phyloP scores from a whole-genome alignment of 2,797 vertebrate genomes.

The Aphelocoma californica region DNA sequence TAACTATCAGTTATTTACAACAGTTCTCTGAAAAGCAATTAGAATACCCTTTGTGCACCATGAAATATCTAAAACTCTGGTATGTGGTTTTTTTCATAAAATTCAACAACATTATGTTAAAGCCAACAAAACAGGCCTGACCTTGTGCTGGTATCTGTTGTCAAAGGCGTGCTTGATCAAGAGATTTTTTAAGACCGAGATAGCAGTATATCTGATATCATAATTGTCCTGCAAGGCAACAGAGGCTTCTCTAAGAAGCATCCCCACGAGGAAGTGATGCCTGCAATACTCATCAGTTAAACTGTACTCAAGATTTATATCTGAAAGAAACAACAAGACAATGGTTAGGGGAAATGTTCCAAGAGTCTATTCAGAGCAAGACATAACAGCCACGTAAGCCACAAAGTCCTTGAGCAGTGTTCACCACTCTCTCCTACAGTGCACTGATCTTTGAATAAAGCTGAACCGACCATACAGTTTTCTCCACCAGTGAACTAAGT shows the following conservation, averaged over 20 bases:
- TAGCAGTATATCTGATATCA: conserved; percentile 87
- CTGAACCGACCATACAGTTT: not conserved
- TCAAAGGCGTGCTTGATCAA: conserved; percentile 95
- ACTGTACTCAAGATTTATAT: conserved; percentile 91
- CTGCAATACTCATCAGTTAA: conserved; percentile 95
- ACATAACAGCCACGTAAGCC: not conserved
- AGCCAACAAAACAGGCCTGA: conserved; percentile 59
- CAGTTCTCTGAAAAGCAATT: not conserved
- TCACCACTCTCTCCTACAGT: not conserved
- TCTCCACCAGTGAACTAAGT: not conserved
- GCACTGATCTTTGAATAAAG: not conserved
- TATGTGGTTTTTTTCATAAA: not conserved
- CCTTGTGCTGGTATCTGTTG: conserved; percentile 92
- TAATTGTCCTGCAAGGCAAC: conserved; percentile 87
- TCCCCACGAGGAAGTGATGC: conserved; percentile 94
- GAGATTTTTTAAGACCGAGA: conserved; percentile 91
- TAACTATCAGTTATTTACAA: not conserved
- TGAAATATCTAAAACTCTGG: not conserved
- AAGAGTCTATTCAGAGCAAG: not conserved
- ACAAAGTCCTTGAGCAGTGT: fast-evolving
- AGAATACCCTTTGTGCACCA: not conserved
- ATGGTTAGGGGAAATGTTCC: conserved; percentile 30
- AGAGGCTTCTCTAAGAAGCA: conserved; percentile 90
- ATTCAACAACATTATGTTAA: not conserved
- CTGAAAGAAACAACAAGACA: conserved; percentile 75